Evolutionary conservation across 1,140 invertebrate genomes (phyloP).

Genomic region (Adoxophyes honmai): DNA sequence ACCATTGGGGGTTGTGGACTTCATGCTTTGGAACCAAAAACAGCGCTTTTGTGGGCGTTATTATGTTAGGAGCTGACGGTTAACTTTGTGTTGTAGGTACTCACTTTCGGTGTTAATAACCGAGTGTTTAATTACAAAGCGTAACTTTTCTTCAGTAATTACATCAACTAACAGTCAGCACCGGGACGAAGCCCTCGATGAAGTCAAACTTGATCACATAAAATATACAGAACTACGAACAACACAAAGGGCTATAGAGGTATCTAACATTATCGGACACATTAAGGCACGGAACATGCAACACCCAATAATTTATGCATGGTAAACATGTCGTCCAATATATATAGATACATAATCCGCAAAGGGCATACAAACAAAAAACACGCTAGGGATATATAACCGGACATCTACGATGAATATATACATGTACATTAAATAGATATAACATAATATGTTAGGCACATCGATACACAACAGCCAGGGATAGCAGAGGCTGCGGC

Average conservation of each 20-base stretch:
- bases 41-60: constrained; percentile 35
- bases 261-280: constrained; percentile 68
- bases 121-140: constrained; percentile 12
- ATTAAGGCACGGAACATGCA: constrained; percentile 74
- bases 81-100: constrained; percentile 31
- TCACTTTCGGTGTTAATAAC: constrained; percentile 11
- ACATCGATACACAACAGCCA: constrained; percentile 76
- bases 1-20: constrained; percentile 45
- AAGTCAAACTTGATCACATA: constrained; percentile 52
- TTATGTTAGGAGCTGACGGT: constrained; percentile 56
- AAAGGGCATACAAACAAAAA: constrained; percentile 30
- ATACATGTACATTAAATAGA: constrained; percentile 65
- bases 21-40: constrained; percentile 67
- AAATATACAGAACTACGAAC: constrained; percentile 67
- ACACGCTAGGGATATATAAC: constrained; percentile 33
- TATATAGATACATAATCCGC: constrained; percentile 31
- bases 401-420: constrained; percentile 62
- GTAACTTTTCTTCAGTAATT: constrained; percentile 4
- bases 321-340: constrained; percentile 40
- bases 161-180: constrained; percentile 65
- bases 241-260: constrained; percentile 72
- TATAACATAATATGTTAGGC: constrained; percentile 51
- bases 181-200: constrained; percentile 37
- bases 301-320: constrained; percentile 57
- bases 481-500: constrained; percentile 74